Conservation (phyloP, 1,140 invertebrate species). For the Eulimnadia texana region DNA sequence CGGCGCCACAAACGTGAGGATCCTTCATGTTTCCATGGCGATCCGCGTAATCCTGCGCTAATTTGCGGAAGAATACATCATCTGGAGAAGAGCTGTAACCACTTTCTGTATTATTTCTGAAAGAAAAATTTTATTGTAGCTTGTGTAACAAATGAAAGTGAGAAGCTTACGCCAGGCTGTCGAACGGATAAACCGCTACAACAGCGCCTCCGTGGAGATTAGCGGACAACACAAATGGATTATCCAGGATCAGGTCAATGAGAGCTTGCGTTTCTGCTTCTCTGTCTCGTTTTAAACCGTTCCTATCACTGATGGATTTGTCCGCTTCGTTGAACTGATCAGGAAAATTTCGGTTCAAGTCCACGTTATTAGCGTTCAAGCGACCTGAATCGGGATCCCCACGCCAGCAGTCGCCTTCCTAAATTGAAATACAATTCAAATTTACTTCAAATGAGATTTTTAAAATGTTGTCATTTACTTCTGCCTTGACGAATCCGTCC, state of each 20-base stretch:
- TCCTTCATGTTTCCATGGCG: constrained; percentile 53
- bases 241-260: constrained; percentile 73
- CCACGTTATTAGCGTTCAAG: constrained; percentile 58
- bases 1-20: constrained; percentile 39
- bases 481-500: constrained; percentile 72
- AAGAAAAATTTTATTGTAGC: neutral
- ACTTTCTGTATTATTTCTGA: neutral
- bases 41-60: constrained; percentile 66
- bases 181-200: constrained; percentile 80
- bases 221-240: constrained; percentile 78
- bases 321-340: constrained; percentile 52
- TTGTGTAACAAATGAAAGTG: too few species aligned
- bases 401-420: constrained; percentile 67
- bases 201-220: constrained; percentile 85
- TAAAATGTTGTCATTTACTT: too few species aligned
- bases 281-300: constrained; percentile 30
- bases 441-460: too few species aligned
- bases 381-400: constrained; percentile 47
- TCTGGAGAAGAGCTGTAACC: constrained; percentile 66
- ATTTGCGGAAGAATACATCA: constrained; percentile 63
- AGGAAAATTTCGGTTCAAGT: constrained; percentile 79
- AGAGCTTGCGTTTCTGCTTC: constrained; percentile 84
- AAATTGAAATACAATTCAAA: too few species aligned
- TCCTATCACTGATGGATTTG: constrained; percentile 18
- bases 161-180: constrained; percentile 48